phyloP scores from a whole-genome alignment of 2,888 invertebrate species.

The Agrilus biguttatus region DNA sequence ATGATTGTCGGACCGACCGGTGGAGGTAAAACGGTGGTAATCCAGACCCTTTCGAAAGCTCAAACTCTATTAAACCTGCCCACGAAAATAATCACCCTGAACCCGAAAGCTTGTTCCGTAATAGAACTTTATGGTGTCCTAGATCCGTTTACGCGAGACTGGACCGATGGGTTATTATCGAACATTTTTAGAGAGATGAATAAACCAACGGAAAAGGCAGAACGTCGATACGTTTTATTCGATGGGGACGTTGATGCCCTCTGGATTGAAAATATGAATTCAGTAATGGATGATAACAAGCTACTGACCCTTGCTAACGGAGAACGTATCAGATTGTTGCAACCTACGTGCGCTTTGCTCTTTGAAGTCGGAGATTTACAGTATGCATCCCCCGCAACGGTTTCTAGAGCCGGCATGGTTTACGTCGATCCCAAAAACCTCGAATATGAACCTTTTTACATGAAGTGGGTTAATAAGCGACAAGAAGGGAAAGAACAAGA shows the following conservation, averaged over 20 bases:
- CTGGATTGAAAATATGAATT: conserved; percentile 97
- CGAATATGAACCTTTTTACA: conserved; percentile 76
- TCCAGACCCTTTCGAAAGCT: conserved; percentile 62
- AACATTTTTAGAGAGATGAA: conserved; percentile 87
- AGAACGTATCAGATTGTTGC: conserved; percentile 70
- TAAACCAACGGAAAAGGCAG: conserved; percentile 56
- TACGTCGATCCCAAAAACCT: conserved; percentile 87
- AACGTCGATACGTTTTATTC: conserved; percentile 72
- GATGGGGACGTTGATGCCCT: conserved; percentile 90
- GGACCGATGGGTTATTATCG: conserved; percentile 86
- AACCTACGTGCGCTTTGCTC: conserved; percentile 65
- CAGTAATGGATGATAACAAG: conserved; percentile 92
- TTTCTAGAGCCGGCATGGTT: conserved; percentile 88
- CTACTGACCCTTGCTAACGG: conserved; percentile 82
- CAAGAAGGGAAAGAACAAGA: conserved; percentile 33
- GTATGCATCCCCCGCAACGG: conserved; percentile 85
- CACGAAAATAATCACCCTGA: conserved; percentile 68
- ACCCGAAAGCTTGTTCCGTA: conserved; percentile 84
- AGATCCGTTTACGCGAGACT: conserved; percentile 75
- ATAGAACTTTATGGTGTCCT: conserved; percentile 79
- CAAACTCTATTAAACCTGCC: conserved; percentile 60
- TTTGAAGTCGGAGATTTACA: conserved; percentile 85
- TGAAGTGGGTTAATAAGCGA: conserved; percentile 56
- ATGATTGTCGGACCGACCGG: conserved; percentile 91
- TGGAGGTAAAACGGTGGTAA: conserved; percentile 80